Base-by-base conservation (phyloP, 2,888 invertebrate genomes). In the Melanophora roralis region DNA sequence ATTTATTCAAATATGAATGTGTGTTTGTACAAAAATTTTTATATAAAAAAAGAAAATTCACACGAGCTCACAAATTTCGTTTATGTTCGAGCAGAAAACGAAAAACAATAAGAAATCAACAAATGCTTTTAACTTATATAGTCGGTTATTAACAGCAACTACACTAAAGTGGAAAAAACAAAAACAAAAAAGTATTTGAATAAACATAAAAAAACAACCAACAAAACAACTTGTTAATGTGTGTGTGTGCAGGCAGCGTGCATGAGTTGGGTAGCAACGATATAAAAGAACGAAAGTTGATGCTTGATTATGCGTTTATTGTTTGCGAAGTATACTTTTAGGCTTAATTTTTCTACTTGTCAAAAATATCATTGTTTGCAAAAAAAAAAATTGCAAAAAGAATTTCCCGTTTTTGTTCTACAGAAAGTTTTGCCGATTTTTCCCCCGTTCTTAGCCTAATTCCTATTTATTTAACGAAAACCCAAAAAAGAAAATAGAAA, bases 341-440 rank as follows among this genome's bases (percentile, higher is more conserved):
- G 43, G 51, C 45, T 67, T 67, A 75, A 60, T 68, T 40, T 47
- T 59, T 14, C 36, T 60, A 27, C 53, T 60, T 75, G 67, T 68
- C 60, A 75, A 59, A 71, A 62, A 68, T 21, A 32, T 45, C 23
- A 45, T 60, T 67, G 34, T 23, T 67, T 6, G 14, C 34, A 34
- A 74, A 60, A 40, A 60, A 60, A 9, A 43, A 59, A 64, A 64
- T 7, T 3, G 9, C 8, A 1, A 23, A 12, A 40, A 57, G 14
- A 43, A 34, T 59, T 57, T 36, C 27, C 38, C 43, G 32, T n/a
- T 32, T 23, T 49, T 53, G 23, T 21, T 12, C 34, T 45, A 2
- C 21, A n/a, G 36, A n/a, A 4, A 11, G 23, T 19, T 27, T 27
- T 27, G 3, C 34, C 19, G 6, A 8, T 2, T 21, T 21, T 38